Percentiles rank a stretch among this genome's conserved stretches.
These are phyloP conservation scores for Ligdia adustata DNA, from an alignment of 2,888 invertebrate genomes.

Conservation along the genomic window DNA sequence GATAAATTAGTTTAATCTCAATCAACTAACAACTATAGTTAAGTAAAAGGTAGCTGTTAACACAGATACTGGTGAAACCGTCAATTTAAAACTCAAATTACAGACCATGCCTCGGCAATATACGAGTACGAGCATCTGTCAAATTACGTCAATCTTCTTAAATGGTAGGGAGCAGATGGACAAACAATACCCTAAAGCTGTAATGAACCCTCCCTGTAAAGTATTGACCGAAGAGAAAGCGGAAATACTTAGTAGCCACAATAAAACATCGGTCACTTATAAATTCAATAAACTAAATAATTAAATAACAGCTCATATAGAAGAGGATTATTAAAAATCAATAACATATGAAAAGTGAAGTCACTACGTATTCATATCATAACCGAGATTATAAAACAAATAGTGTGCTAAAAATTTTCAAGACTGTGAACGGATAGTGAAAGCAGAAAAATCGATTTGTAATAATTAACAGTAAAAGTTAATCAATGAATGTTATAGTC, in stretches of 20 bases:
- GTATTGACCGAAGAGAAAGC: constrained; percentile 16
- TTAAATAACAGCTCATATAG: constrained; percentile 15
- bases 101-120: constrained; percentile 29
- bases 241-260: constrained; percentile 14
- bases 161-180: constrained; percentile 62
- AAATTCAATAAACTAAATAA: constrained; percentile 21
- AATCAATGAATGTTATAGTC: constrained; percentile 50
- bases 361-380: constrained; percentile 11
- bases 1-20: constrained; percentile 26
- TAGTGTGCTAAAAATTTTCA: constrained; percentile 20
- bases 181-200: constrained; percentile 39
- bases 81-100: constrained; percentile 34
- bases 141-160: constrained; percentile 39
- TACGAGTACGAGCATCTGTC: constrained; percentile 39
- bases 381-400: constrained; percentile 34
- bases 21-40: constrained; percentile 25
- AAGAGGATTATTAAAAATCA: constrained; percentile 14
- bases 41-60: constrained; percentile 27
- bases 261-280: constrained; percentile 13
- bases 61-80: constrained; percentile 22
- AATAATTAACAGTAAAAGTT: constrained; percentile 54
- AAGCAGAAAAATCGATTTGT: constrained; percentile 53
- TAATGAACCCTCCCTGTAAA: constrained; percentile 8
- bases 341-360: constrained; percentile 14
- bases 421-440: constrained; percentile 43